phyloP scores from a whole-genome alignment of 2,888 invertebrate species.

The Patella ulyssiponensis region DNA sequence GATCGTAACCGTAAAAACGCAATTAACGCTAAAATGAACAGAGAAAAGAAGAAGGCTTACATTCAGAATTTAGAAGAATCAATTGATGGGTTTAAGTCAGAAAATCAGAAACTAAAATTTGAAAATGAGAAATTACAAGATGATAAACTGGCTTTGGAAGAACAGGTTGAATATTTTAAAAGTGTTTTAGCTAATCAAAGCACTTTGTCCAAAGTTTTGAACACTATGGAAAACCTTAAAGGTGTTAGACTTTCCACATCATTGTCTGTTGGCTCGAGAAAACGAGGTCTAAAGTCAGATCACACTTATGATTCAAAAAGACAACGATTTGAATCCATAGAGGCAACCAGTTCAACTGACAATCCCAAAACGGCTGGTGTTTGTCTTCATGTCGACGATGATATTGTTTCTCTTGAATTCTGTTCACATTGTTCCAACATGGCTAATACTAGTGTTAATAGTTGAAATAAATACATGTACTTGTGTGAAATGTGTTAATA shows the following conservation, averaged over 20 bases:
- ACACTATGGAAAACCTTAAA: constrained; percentile 60
- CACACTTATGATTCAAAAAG: constrained; percentile 49
- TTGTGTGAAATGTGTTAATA: too few relatives aligned
- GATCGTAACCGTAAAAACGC: constrained; percentile 63
- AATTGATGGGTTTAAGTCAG: constrained; percentile 43
- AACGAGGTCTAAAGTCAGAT: constrained; percentile 50
- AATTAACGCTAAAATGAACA: constrained; percentile 61
- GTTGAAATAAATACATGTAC: too few relatives aligned
- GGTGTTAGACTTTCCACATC: constrained; percentile 56
- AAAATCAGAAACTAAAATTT: constrained; percentile 48
- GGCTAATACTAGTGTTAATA: constrained; percentile 32
- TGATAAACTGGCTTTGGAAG: constrained; percentile 47
- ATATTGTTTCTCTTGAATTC: constrained; percentile 62
- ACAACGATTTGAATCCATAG: constrained; percentile 32
- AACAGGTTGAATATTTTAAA: constrained; percentile 64
- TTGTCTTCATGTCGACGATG: constrained; percentile 65
- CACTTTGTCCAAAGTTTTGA: constrained; percentile 57
- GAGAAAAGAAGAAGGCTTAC: constrained; percentile 67
- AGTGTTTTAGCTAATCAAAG: constrained; percentile 67
- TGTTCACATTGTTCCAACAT: constrained; percentile 61
- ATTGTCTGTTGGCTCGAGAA: constrained; percentile 39
- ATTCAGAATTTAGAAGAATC: constrained; percentile 60
- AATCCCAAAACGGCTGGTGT: constrained; percentile 55
- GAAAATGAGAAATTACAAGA: constrained; percentile 37
- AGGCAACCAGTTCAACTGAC: constrained; percentile 28